Conservation (phyloP, 2,113 vertebrate species). For the Hipposideros armiger region DNA sequence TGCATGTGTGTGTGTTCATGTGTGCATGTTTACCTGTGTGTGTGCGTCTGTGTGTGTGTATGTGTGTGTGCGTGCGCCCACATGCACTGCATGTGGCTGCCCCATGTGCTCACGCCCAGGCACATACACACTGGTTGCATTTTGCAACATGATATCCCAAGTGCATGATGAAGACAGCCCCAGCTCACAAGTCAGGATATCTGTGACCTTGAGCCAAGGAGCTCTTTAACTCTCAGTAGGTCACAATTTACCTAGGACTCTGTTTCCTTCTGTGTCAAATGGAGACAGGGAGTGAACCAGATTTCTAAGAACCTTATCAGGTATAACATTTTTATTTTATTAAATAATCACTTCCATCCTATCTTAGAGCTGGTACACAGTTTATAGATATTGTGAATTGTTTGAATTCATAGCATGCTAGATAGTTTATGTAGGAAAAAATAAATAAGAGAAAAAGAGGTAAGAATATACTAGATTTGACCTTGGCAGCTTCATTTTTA, state of each 20-base stretch:
- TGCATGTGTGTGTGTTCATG: no score
- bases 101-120: accelerated
- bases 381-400: background rate
- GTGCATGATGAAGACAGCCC: background rate
- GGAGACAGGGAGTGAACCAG: background rate
- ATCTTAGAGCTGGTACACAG: background rate
- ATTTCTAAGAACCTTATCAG: background rate
- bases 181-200: background rate
- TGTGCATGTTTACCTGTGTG: no score
- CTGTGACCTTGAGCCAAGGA: background rate
- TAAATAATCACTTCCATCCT: background rate
- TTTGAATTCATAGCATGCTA: background rate
- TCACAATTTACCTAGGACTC: background rate
- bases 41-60: background rate
- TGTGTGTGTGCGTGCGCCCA: background rate
- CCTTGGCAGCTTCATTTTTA: constrained; percentile 52
- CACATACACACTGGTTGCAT: background rate
- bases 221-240: background rate
- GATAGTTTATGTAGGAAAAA: constrained; percentile 23
- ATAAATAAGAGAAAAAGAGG: background rate
- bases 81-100: background rate
- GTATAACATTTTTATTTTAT: background rate
- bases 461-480: constrained; percentile 61
- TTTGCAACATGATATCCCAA: background rate
- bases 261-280: background rate